These are phyloP conservation scores for Phortica magna DNA, from an alignment of 2,888 invertebrate species.

Conservation along the genomic window DNA sequence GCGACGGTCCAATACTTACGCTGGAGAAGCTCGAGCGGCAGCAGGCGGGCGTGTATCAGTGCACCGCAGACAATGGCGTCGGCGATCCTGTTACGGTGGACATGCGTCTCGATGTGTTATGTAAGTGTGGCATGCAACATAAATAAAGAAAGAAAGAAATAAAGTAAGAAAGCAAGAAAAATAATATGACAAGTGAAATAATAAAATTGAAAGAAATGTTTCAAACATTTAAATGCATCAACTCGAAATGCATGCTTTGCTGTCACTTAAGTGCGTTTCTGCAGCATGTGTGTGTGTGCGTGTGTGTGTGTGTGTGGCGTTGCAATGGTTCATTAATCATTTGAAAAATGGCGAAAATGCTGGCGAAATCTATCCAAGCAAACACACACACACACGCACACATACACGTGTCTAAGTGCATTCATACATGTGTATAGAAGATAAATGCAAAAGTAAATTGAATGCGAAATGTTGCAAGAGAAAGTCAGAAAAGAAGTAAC, in stretches of 20 bases:
- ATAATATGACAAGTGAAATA: background rate
- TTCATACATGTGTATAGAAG: conserved; percentile 35
- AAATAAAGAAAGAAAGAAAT: background rate
- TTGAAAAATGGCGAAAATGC: conserved; percentile 11
- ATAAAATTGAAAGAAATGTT: conserved; percentile 27
- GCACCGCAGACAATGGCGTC: conserved; percentile 84
- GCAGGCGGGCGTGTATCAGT: conserved; percentile 84
- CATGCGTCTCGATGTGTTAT: conserved; percentile 83
- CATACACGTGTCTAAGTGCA: conserved; percentile 19
- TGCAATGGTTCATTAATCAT: conserved; percentile 39
- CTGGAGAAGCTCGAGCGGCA: conserved; percentile 82
- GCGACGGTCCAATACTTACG: conserved; percentile 83
- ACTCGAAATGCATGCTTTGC: background rate
- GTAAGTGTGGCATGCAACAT: conserved; percentile 78
- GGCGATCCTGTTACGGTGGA: conserved; percentile 83
- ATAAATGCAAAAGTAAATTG: conserved; percentile 47
- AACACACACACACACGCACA: background rate
- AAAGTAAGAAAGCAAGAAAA: background rate
- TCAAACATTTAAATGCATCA: conserved; percentile 16
- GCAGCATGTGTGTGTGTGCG: background rate
- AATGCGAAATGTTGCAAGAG: conserved; percentile 35
- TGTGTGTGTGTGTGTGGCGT: background rate
- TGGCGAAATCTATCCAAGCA: conserved; percentile 23
- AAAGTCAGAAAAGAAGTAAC: conserved; percentile 35
- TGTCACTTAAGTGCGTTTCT: background rate